Evolutionary conservation across 2,888 invertebrate species (phyloP), one percentile per base, ranked within the genome.

Genomic region (Pilophorus perplexus): DNA sequence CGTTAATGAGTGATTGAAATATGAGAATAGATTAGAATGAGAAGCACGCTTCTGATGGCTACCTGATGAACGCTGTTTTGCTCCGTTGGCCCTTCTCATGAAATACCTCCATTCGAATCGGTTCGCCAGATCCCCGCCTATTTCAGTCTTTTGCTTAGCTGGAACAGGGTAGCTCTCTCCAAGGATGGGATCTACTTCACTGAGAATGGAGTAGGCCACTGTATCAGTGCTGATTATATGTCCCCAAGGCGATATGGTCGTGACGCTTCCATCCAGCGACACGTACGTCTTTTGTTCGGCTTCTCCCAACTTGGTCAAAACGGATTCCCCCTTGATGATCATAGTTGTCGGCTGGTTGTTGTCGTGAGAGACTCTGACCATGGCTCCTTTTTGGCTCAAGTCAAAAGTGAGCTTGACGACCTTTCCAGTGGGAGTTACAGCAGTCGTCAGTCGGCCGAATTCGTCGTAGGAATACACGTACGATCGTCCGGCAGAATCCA

Each of bases 61-160:
- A 62, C 67, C 57, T 77, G 77, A 68, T 75, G 76, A 62, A 12
- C 67, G 78, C 78, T 69, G 75, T 76, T 68, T 71, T 72, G 79
- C 81, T 2, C 83, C 83, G 71, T 85, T 83, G 33, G 87, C 82
- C 69, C 90, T 85, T 54, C 93, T 81, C 67, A 93, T 81, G 80
- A 93, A 93, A 79, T 93, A 96, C 40, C 94, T 83, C 96, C 96
- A 97, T 79, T 97, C 96, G 74, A 96, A 92, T 70, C 94, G 83
- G 74, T 95, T 95, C 0, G 93, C 92, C 64, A 93, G 77, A 75
- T 94, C 93, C 0, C 93, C 91, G 22, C 91, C 90, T 14, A 93
- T 88, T 80, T 93, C 93, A 0, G 90, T 91, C 67, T 88, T 84
- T 76, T 93, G 93, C 75, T 93, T 92, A 0, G 92, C 90, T 1